Base-by-base conservation (phyloP, 2,113 vertebrate species). In the Microcebus ravelobensis region DNA sequence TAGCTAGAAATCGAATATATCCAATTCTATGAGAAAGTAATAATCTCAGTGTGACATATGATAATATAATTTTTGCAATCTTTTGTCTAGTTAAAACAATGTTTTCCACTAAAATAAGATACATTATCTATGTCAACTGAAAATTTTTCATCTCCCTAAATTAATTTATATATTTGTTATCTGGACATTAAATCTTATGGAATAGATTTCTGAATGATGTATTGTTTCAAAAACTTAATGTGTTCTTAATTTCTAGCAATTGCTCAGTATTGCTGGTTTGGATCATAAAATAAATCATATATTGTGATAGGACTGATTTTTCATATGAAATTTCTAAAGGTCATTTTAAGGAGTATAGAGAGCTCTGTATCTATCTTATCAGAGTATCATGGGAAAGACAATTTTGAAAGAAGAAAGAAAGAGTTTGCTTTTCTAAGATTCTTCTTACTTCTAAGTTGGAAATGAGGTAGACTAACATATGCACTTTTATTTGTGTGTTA, bases 31-130 rank as follows among this genome's bases (percentile, higher is more conserved):
- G 61, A 96, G 84, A 89, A 97, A 86, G 71, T 84, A 96, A 89
- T 71, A 77, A 95, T 97, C 76, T 89, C 50, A n/a, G 59, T 94
- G 79, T 86, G 90, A 96, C 97, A 96, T 80, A 87, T 96, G 89
- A 91, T 92, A 96, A 95, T 63, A 80, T 50, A 61, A 63, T 18
- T 77, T 95, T 95, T 86, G 39, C 14, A 31, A 2, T 83, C 1
- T 57, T 97, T 92, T 93, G 76, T 94, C 83, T 23, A 73, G 42
- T 50, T 96, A 83, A 92, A 97, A 98, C 90, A 39, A 67, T 15
- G 76, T 94, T 97, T 76, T 45, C 42, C 83, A 65, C 67, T 87
- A 80, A 86, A 95, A 71, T 73, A 83, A 93, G 81, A n/a, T 90
- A 18, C 36, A 52, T 91, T 87, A 86, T 93, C 50, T 92, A 77